These are phyloP conservation scores for Dromas ardeola DNA, from an alignment of 2,113 vertebrate genomes.

Conservation along the genomic window DNA sequence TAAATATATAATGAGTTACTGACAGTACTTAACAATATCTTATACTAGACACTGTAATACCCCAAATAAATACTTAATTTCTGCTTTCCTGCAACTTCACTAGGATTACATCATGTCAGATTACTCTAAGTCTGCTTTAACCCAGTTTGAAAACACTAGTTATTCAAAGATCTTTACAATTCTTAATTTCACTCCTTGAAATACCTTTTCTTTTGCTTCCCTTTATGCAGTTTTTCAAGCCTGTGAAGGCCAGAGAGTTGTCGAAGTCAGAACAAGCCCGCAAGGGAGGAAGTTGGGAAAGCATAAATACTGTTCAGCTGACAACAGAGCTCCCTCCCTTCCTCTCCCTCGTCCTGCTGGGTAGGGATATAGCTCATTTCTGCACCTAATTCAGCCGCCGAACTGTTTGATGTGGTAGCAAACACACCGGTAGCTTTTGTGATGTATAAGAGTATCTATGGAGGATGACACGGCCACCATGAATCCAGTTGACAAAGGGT, in stretches of 20 bases:
- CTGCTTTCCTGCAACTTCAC: slow-evolving; percentile 73
- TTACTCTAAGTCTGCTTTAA: slow-evolving; percentile 75
- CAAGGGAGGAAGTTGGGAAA: not conserved
- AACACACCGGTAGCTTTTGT: not conserved
- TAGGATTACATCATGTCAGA: slow-evolving; percentile 77
- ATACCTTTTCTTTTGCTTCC: slow-evolving; percentile 39
- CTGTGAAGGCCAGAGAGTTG: not conserved
- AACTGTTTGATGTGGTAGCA: not conserved
- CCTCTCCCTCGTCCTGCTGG: not conserved
- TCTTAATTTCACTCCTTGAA: slow-evolving; percentile 59
- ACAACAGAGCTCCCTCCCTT: not conserved
- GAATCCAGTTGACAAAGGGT: not conserved
- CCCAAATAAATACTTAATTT: slow-evolving; percentile 72
- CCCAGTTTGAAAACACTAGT: slow-evolving; percentile 74
- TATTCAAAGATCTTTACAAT: slow-evolving; percentile 67
- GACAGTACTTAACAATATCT: slow-evolving; percentile 72
- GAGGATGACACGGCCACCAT: not conserved
- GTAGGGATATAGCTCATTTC: not conserved
- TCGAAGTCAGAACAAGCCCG: not conserved
- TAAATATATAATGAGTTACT: slow-evolving; percentile 69
- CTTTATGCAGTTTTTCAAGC: slow-evolving; percentile 2
- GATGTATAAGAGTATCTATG: not conserved
- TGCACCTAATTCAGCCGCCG: not conserved
- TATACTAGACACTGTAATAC: slow-evolving; percentile 62
- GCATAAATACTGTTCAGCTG: not conserved